Percentiles rank a stretch among this genome's conserved stretches.
Evolutionary conservation across 1,140 invertebrate genomes (phyloP).

Genomic region (Trinorchestia longiramus): DNA sequence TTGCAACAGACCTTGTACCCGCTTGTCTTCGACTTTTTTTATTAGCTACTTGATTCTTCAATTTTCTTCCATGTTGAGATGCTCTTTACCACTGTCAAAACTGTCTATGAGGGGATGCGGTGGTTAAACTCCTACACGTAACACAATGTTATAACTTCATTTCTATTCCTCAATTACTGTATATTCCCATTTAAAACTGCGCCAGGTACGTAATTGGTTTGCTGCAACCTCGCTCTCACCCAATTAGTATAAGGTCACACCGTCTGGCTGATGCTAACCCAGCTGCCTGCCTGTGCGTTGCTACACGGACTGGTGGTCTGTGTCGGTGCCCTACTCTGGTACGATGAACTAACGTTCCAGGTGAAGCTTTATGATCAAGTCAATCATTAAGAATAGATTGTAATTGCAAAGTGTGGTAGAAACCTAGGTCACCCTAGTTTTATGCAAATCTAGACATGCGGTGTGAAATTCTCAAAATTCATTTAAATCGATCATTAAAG

Average conservation of each 20-base stretch:
- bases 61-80: not conserved
- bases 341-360: not conserved
- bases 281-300: not conserved
- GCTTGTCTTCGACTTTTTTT: not conserved
- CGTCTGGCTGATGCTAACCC: not conserved
- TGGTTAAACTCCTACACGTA: not conserved
- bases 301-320: not conserved
- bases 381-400: not conserved
- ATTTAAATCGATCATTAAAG: not conserved
- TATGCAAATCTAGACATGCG: not conserved
- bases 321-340: not conserved
- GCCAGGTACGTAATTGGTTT: not conserved
- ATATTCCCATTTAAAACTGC: not conserved
- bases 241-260: not conserved
- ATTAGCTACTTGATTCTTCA: not conserved
- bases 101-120: not conserved
- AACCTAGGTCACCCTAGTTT: not conserved
- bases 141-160: not conserved
- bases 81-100: not conserved
- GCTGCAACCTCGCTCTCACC: not conserved
- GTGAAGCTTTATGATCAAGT: not conserved
- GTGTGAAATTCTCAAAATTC: not conserved
- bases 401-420: not conserved
- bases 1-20: no score
- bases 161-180: not conserved